Base-by-base conservation (phyloP, 1,140 invertebrate species). In the Homarus americanus region DNA sequence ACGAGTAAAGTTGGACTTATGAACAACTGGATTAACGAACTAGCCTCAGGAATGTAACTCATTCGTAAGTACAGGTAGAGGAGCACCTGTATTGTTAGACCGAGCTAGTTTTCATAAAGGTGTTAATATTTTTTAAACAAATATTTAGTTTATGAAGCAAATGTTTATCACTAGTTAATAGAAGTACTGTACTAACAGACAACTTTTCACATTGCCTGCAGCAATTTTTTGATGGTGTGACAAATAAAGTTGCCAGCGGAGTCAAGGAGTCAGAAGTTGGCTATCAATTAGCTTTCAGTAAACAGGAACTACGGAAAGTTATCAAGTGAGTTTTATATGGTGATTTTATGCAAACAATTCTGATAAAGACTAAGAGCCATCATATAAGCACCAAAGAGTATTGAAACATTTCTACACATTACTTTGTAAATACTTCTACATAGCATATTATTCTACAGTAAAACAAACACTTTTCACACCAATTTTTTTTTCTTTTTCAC, bases 261-360 rank as follows among this genome's bases (percentile, higher is more conserved):
- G 98, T 99, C 38, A 98, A 98, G 95, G 97, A 98, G 94, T 98
- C 98, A 63, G 99, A 99, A 95, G 98, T 99, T 85, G 98, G 98
- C 93, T 99, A 99, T 95, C 98, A 99, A 95, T 96, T 99, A 94
- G 98, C 98, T 24, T 99, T 98, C 94, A 99, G 98, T 94, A 99
- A 99, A 95, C 97, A 98, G 95, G 98, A 99, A 95, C 95, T 99
- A 80, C 96, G 98, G 91, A 98, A 98, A 95, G 97, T 99, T 34
- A 98, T 99, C 83, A 97, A 97, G 93, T 92, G 41, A 92, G 84
- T 87, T 36, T n/a, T n/a, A n/a, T n/a, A n/a, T n/a, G n/a, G n/a
- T n/a, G n/a, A n/a, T n/a, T n/a, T n/a, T n/a, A n/a, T n/a, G n/a
- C n/a, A n/a, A n/a, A n/a, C n/a, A n/a, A n/a, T n/a, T n/a, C n/a